These are phyloP conservation scores for Pantala flavescens DNA, from an alignment of 1,140 invertebrate genomes.

Conservation along the genomic window DNA sequence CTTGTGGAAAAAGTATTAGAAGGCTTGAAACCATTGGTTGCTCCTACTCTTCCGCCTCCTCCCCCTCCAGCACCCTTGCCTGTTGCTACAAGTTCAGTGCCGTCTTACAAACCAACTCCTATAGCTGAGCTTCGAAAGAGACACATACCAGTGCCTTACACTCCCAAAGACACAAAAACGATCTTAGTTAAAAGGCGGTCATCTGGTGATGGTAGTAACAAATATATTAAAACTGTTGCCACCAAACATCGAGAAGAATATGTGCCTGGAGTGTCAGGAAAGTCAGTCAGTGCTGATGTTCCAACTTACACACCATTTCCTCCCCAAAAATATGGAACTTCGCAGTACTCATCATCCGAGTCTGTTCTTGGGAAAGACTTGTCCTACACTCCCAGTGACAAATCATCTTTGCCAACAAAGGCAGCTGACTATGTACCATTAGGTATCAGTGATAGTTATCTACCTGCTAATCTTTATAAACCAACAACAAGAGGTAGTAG, in stretches of 20 bases:
- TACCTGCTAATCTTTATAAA: neutral
- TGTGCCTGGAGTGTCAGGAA: constrained; percentile 30
- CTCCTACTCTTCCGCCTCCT: constrained; percentile 20
- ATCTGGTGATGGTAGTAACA: constrained; percentile 26
- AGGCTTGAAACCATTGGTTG: constrained; percentile 18
- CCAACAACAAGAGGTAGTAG: neutral
- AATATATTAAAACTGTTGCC: constrained; percentile 27
- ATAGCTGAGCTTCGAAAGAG: constrained; percentile 46
- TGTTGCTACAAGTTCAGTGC: constrained; percentile 20
- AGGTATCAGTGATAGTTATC: neutral
- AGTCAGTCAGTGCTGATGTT: constrained; percentile 7
- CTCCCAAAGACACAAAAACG: constrained; percentile 22
- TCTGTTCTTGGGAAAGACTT: neutral
- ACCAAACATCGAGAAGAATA: constrained; percentile 37
- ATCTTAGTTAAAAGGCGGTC: constrained; percentile 35
- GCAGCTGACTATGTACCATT: neutral
- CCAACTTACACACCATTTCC: constrained; percentile 15
- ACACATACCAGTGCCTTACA: constrained; percentile 37
- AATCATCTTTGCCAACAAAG: constrained; percentile 13
- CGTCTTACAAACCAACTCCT: constrained; percentile 50
- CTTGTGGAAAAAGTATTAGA: constrained; percentile 3
- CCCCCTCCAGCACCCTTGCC: constrained; percentile 25
- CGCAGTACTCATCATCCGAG: neutral
- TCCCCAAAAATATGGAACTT: constrained; percentile 4
- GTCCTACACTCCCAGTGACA: constrained; percentile 17